Base-by-base conservation (phyloP, 2,113 vertebrate genomes). In the Nanger granti region DNA sequence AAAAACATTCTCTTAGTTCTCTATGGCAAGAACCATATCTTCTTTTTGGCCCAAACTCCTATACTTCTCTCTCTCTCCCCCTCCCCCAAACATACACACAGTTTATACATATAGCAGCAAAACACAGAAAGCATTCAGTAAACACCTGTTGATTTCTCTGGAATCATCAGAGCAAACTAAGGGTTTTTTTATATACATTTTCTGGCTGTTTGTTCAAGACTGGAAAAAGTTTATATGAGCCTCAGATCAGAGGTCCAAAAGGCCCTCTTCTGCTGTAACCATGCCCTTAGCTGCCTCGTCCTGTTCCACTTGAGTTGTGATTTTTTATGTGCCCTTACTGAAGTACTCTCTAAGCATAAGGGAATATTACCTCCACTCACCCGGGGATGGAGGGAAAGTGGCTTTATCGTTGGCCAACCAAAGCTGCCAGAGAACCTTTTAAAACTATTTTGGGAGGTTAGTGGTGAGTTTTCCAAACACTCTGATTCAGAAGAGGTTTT, bases 381-480 rank as follows among this genome's bases (percentile, higher is more conserved):
- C 86, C 90, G 2, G 44, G 64, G 55, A 60, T 84, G n/a, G 59
- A 98, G 62, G 52, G 52, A 97, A 91, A 91, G 85, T 95, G 57
- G 73, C 95, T 97, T 97, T 97, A 96, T 98, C 26, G 0, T 89
- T 96, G 94, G 93, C 87, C 94, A 98, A 94, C 91, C 79, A 92
- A 95, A 97, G 91, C 85, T 93, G 59, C 82, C 92, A 92, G 44
- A 97, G 88, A 91, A 96, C 86, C 94, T 98, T 97, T 97, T 97
- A 97, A 96, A 98, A 96, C 94, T 97, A 93, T 97, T 98, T 97
- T 96, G 79, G 83, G 91, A 97, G 44, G 41, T 94, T 96, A 97
- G 82, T 96, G 86, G 96, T 97, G 94, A 96, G 94, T 85, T 98
- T 97, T 97, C 73, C 90, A 97, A 98, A 98, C 76, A 96, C 29